Base-by-base conservation (phyloP, 2,888 invertebrate species). In the Ophion slaviceki region DNA sequence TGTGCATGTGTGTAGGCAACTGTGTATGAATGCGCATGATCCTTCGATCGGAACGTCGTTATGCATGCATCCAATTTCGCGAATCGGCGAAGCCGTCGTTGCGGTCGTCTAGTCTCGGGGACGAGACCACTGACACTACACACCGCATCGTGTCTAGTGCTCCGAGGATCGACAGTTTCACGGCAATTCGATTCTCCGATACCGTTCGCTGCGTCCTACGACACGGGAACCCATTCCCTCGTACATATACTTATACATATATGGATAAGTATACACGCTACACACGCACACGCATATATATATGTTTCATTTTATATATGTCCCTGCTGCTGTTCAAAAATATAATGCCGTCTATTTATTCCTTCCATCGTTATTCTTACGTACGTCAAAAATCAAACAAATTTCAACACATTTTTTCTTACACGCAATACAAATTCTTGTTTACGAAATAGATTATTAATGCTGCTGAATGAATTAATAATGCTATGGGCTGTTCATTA, bases 111-210 rank as follows among this genome's bases (percentile, higher is more conserved):
- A 66, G 78, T 78, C 82, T 75, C 85, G 82, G 71, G 71, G 47
- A 67, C 82, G 79, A 82, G 75, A 83, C 74, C 83, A 79, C 79
- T 66, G 74, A 83, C 74, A 78, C 78, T 70, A 57, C 82, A 70
- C 84, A 64, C 64, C 82, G 75, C 78, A 72, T 62, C n/a, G 28
- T 45, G 80, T 61, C 28, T 24, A 59, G 66, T 71, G 68, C 77
- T 77, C 61, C 59, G 57, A 86, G 82, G 78, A 86, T 82, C 82
- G 86, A 86, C 86, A 86, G 86, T 86, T 86, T 86, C 86, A 86
- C 80, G 82, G 82, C 86, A 86, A 86, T 86, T 82, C 86, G 86
- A 86, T 82, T 86, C 77, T 61, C 86, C 80, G 82, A 82, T 86
- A 86, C 86, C 72, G 62, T 79, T 86, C 59, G 66, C 80, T 77